Evolutionary conservation across 2,888 invertebrate species (phyloP), one percentile per base, ranked within the genome.

Genomic region (Agrilus cyanescens): DNA sequence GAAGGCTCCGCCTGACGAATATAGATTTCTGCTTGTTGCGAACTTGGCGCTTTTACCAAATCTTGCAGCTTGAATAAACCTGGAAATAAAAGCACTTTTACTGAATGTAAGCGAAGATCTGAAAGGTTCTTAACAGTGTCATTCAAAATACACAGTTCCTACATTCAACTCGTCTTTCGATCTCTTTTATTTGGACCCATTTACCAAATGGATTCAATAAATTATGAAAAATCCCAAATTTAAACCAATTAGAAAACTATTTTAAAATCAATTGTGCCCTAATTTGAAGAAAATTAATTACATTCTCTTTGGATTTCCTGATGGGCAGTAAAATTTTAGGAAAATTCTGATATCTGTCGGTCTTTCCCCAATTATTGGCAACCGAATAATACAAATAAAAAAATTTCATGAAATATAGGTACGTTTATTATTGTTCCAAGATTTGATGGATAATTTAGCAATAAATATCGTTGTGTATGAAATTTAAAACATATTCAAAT

Each of bases 11-110:
- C 80, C 66, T 85, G 85, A 38, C 86, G 74, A 52, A 87, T 82
- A 58, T 84, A 84, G 71, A 87, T 79, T 67, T 85, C 74, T 56
- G 82, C 66, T 66, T 82, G 66, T 61, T 79, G 62, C 52, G 76
- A 58, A 55, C 77, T 74, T 10, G 85, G 78, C 6, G 80, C 73
- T 59, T 80, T 80, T 50, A 87, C 84, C 57, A 93, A 70, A 49
- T 88, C 85, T 60, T 91, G 82, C 14, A 93, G 77, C 60, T 88
- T 86, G 53, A 91, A 80, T 49, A 93, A 74, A 20, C 91, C 82
- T 82, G 65, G 4, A 65, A 62, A 33, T 46, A 42, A 45, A 10
- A 25, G 10, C 25, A 25, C 25, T 25, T 25, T 25, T 10, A 25
- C 2, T 3, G 4, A 18, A 20, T 18, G n/a, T 15, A 31, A 41